Evolutionary conservation across 2,113 vertebrate genomes (phyloP).

Genomic region (Orthochromis indermauri): DNA sequence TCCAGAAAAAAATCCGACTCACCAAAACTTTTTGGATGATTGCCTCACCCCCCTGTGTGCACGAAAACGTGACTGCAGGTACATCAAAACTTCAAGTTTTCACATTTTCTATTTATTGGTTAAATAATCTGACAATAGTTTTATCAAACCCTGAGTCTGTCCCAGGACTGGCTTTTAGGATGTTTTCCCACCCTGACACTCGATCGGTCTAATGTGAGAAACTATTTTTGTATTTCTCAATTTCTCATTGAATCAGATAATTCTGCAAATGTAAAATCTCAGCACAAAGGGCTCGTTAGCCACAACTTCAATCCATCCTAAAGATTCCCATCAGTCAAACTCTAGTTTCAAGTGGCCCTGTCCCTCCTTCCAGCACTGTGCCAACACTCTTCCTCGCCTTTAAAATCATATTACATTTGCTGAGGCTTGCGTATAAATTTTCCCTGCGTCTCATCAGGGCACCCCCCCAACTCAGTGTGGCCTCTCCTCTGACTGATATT

Average conservation of each 20-base stretch:
- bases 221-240: fast-evolving
- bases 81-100: not conserved
- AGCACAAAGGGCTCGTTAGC: not conserved
- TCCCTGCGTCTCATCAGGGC: conserved; percentile 82
- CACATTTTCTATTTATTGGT: not conserved
- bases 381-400: conserved; percentile 71
- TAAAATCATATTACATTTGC: conserved; percentile 85
- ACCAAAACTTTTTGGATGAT: not conserved
- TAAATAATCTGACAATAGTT: not conserved
- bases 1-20: not conserved
- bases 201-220: fast-evolving
- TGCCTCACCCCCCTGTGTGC: not conserved
- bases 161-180: not conserved
- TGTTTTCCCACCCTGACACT: not conserved
- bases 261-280: not conserved
- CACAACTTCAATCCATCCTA: not conserved
- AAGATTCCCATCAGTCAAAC: conserved; percentile 8
- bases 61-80: fast-evolving
- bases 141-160: not conserved
- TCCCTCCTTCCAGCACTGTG: conserved; percentile 2
- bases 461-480: conserved; percentile 74
- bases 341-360: not conserved
- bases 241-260: not conserved
- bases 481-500: conserved; percentile 92
- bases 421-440: conserved; percentile 83